phyloP scores from a whole-genome alignment of 1,140 invertebrate genomes.

The Drosophila sp. region DNA sequence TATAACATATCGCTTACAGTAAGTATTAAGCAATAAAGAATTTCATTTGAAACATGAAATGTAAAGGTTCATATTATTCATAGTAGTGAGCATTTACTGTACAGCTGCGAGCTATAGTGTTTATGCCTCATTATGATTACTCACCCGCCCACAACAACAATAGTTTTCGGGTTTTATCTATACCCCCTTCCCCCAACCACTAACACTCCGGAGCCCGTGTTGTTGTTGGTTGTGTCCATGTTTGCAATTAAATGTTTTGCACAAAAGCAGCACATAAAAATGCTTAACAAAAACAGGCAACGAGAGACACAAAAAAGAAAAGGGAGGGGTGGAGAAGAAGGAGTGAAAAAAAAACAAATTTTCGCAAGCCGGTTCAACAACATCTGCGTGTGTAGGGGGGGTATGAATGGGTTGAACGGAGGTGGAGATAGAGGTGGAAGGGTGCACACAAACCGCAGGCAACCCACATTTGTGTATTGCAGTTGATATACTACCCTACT shows the following conservation, averaged over 20 bases:
- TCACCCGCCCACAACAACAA: conserved; percentile 58
- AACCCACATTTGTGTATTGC: conserved; percentile 73
- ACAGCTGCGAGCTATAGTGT: conserved; percentile 60
- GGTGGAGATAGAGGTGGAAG: neutral
- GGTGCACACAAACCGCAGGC: conserved; percentile 41
- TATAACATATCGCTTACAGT: neutral
- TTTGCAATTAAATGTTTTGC: conserved; percentile 77
- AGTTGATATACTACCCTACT: conserved; percentile 80
- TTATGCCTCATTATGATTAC: conserved; percentile 75
- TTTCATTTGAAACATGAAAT: neutral
- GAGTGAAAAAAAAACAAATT: conserved; percentile 48
- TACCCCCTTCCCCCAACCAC: no score
- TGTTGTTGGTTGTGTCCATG: conserved; percentile 34
- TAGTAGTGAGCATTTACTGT: conserved; percentile 19
- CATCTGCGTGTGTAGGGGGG: conserved; percentile 52
- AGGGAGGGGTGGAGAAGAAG: no score
- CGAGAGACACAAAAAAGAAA: conserved; percentile 7
- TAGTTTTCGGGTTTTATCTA: conserved; percentile 23
- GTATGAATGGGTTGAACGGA: conserved; percentile 18
- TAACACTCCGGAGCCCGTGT: neutral
- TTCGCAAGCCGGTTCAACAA: conserved; percentile 74
- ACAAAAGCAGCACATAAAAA: conserved; percentile 67
- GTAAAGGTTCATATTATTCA: neutral
- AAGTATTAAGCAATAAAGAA: neutral
- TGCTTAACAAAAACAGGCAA: conserved; percentile 36